Conservation (phyloP, 1,140 invertebrate genomes). For the Amyelois transitella region DNA sequence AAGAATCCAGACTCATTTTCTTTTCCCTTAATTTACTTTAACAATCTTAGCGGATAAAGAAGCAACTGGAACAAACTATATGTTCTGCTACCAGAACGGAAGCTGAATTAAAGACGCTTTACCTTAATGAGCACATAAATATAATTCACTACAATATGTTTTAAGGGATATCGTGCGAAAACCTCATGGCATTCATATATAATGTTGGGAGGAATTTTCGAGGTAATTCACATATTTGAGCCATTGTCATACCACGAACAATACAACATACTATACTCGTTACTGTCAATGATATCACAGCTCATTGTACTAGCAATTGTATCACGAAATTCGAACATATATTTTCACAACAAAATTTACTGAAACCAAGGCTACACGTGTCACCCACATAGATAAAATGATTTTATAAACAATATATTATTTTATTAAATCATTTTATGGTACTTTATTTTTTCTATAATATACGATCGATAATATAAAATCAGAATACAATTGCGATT, state of each 20-base stretch:
- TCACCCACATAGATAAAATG: not conserved
- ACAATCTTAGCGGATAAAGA: no score
- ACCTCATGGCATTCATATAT: slow-evolving; percentile 21
- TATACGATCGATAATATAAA: no score
- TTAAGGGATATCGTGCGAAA: slow-evolving; percentile 13
- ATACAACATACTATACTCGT: slow-evolving; percentile 1
- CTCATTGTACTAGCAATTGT: slow-evolving; percentile 3
- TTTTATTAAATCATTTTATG: no score
- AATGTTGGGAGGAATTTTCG: slow-evolving; percentile 33
- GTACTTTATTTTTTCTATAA: no score
- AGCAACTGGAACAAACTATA: no score
- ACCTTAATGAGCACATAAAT: not conserved
- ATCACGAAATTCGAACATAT: slow-evolving; percentile 1
- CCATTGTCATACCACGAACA: slow-evolving; percentile 6
- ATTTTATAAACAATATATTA: not conserved
- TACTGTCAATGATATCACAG: slow-evolving; percentile 2
- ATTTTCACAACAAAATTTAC: not conserved
- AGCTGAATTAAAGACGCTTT: not conserved
- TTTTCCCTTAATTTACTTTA: no score
- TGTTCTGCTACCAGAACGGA: no score
- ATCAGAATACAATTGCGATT: no score
- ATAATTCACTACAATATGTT: not conserved
- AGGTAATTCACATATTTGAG: slow-evolving; percentile 39
- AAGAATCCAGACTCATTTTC: no score
- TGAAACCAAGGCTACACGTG: slow-evolving; percentile 1